Evolutionary conservation across 2,113 vertebrate species (phyloP).

Genomic region (Percopsis transmontana): DNA sequence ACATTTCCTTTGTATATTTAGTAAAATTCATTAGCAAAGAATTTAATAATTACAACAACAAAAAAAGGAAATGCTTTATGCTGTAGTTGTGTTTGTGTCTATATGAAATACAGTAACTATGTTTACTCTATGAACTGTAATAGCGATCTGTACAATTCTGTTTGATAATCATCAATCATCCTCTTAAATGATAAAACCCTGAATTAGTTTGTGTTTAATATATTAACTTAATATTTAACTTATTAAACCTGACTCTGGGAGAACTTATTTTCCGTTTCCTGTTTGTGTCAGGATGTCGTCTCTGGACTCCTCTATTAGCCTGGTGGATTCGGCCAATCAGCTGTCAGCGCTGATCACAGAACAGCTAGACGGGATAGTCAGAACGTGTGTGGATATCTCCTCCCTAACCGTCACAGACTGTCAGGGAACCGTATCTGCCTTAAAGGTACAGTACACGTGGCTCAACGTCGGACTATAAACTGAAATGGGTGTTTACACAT

Average conservation of each 20-base stretch:
- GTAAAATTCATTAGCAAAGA: no score
- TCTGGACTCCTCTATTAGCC: conserved; percentile 67
- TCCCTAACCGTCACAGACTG: conserved; percentile 60
- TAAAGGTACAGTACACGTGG: conserved; percentile 58
- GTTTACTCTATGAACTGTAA: no score
- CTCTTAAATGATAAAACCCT: no score
- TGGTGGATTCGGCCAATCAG: conserved; percentile 74
- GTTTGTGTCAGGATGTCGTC: conserved; percentile 74
- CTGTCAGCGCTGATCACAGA: conserved; percentile 64
- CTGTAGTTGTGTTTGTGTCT: no score
- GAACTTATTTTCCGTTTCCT: neutral
- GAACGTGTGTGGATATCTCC: conserved; percentile 66
- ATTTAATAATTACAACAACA: no score
- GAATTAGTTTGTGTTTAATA: neutral
- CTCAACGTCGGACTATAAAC: no score
- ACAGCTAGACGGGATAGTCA: conserved; percentile 62
- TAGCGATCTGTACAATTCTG: no score
- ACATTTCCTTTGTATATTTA: no score
- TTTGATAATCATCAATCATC: no score
- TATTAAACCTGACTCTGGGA: neutral
- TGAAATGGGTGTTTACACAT: neutral
- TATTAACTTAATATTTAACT: neutral
- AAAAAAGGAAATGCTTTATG: no score
- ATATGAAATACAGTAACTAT: no score
- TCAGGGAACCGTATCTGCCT: conserved; percentile 39